These are phyloP conservation scores for Nesogale talazaci DNA, from an alignment of 2,113 vertebrate species.

Conservation along the genomic window DNA sequence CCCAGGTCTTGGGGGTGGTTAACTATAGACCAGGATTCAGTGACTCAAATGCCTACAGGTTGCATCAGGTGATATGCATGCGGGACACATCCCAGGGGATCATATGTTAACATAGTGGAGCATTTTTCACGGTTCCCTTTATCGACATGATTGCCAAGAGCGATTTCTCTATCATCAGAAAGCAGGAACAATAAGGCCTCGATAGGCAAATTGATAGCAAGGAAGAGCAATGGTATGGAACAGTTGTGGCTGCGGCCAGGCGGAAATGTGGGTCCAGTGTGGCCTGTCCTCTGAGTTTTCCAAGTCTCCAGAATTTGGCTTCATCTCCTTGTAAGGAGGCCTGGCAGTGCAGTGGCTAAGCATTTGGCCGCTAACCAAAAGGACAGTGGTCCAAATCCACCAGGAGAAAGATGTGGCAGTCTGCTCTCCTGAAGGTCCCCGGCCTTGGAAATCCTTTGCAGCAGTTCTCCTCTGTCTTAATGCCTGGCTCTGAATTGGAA, in stretches of 20 bases:
- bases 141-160: background rate
- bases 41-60: background rate
- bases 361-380: background rate
- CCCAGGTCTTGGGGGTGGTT: background rate
- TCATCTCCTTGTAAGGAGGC: background rate
- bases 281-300: background rate
- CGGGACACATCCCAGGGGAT: background rate
- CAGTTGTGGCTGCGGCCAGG: background rate
- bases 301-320: slow-evolving; percentile 35
- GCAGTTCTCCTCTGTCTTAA: background rate
- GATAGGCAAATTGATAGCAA: background rate
- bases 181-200: background rate
- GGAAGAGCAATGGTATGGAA: background rate
- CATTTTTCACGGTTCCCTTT: background rate
- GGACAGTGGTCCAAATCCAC: background rate
- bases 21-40: slow-evolving; percentile 45
- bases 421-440: background rate
- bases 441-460: background rate
- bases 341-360: background rate
- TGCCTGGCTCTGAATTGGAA: background rate
- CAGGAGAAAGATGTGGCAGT: background rate
- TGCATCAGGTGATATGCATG: background rate
- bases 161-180: background rate
- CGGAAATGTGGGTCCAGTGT: background rate
- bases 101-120: background rate